Conservation (phyloP, 2,113 vertebrate species). For the Austrofundulus limnaeus region DNA sequence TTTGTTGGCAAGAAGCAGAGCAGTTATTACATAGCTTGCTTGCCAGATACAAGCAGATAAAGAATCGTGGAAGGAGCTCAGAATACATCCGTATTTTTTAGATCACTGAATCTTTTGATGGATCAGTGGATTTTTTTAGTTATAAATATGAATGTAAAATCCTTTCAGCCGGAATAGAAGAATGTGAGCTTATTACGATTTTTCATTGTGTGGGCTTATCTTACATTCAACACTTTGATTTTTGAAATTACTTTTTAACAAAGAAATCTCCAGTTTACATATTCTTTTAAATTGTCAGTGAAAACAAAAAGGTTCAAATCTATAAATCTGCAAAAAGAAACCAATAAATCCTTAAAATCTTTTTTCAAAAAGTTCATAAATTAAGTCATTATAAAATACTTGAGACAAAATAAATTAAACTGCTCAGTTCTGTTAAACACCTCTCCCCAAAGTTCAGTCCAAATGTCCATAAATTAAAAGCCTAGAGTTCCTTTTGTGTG, state of each 20-base stretch:
- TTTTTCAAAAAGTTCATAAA: too few species aligned
- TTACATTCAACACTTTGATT: slow-evolving; percentile 1
- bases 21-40: slow-evolving; percentile 62
- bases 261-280: background rate
- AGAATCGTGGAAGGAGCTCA: slow-evolving; percentile 46
- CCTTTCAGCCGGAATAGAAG: slow-evolving; percentile 20
- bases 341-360: too few species aligned
- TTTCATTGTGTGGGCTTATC: background rate
- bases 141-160: slow-evolving; percentile 49
- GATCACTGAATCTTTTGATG: slow-evolving; percentile 42
- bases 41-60: slow-evolving; percentile 43
- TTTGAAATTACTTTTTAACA: background rate
- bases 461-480: background rate
- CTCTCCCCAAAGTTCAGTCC: background rate
- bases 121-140: slow-evolving; percentile 40
- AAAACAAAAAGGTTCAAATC: background rate
- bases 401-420: background rate
- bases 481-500: background rate
- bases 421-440: background rate
- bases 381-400: too few species aligned
- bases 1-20: slow-evolving; percentile 67
- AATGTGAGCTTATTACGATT: slow-evolving; percentile 24
- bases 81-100: slow-evolving; percentile 43
- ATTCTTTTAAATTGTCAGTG: too few species aligned
- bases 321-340: background rate